Evolutionary conservation across 2,797 vertebrate species (phyloP), one percentile per base, ranked within the genome.

Genomic region (Monodelphis domestica): DNA sequence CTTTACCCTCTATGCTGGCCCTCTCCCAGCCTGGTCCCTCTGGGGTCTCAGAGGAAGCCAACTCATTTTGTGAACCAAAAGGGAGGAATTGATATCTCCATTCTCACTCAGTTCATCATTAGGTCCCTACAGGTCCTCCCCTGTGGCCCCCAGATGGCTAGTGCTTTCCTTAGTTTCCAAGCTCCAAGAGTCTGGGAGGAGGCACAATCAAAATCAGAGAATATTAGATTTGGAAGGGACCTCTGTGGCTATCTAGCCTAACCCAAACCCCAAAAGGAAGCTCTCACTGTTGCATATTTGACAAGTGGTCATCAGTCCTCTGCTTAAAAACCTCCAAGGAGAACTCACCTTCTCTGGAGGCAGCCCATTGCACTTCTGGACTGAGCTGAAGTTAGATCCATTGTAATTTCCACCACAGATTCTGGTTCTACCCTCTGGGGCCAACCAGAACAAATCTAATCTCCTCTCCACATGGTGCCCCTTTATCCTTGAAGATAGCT

Each of bases 11-110:
- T 0, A 3, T 29, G 91, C 15, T 17, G 51, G 57, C 52, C 15
- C 3, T 91, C 30, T 5, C 30, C 50, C 51, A 12, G 0, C 38
- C 70, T 17, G 53, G 12, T 51, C 30, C 55, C 56, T 59, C 2
- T 0, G 4, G 87, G 29, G 28, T 17, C 5, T 45, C 45, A 9
- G 24, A 50, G 70, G 38, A 54, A 21, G 4, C 50, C 10, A 2
- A 30, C 0, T 0, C 3, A 56, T 57, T n/a, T 21, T 87, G 30
- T 6, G 12, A 29, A 24, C 90, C 97, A 93, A 94, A 98, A 97
- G 98, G 95, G 95, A 33, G 84, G 52, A 45, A 38, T 70, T 84
- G 38, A 9, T 24, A 24, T 84, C 3, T 50, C 38, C 10, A 26
- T 50, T 24, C 38, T 50, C 38, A 33, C 70, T 26, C 21, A 28